Evolutionary conservation across 2,888 invertebrate species (phyloP), one percentile per base, ranked within the genome.

Genomic region (Leptarthrus brevirostris): DNA sequence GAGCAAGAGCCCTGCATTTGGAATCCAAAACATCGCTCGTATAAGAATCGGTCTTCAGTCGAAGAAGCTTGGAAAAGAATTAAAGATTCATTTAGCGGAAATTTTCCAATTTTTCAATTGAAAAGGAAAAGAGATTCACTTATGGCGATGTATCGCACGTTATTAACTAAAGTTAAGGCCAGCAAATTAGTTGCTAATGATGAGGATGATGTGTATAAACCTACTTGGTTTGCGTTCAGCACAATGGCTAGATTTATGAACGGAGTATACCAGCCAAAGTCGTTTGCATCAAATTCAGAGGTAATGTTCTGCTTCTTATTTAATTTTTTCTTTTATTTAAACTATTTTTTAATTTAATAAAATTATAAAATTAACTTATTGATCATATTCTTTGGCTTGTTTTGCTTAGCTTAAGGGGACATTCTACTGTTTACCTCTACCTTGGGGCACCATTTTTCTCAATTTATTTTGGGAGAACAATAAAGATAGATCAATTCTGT

Each of bases 101-200:
- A 82, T 76, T 84, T 80, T 76, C 81, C 85, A 18, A 78, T 86
- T 58, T 77, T 77, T 72, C 85, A 85, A 75, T 79, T 87, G 22
- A 87, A 87, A 80, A 86, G 81, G 80, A 87, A 87, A 80, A 87
- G 86, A 76, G 87, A 87, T 77, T 86, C 86, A 1, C 76, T 87
- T 74, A 86, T 87, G 87, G 84, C 86, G 3, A 83, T 86, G 2
- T 87, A 85, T 77, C 81, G 86, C 77, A 81, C 83, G 80, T 84
- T 85, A 77, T 79, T 80, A 36, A 81, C 82, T 26, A 86, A 82
- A 79, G 85, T 76, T 14, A 77, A 82, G 77, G 81, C 78, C 75
- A 77, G 78, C 10, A 81, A 78, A 12, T 49, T 49, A 16, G 18
- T 34, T 12, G 49, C 40, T 12, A 40, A 40, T n/a, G 40, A 40